Base-by-base conservation (phyloP, 2,888 invertebrate genomes). In the Sipha maydis region DNA sequence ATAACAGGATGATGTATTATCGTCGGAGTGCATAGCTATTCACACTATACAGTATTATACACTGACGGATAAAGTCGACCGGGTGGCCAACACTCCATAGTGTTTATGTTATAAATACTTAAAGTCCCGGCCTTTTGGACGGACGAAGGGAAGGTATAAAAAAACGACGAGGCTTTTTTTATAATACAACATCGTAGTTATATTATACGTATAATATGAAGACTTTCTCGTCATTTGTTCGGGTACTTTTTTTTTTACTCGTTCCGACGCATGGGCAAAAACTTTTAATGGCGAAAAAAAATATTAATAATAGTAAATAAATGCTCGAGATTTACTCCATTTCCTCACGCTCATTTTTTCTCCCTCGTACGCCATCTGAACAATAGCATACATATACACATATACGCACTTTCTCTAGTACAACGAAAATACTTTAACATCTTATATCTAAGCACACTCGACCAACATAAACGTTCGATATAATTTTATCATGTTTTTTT, bases 381-480 rank as follows among this genome's bases (percentile, higher is more conserved):
- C 79, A 79, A 79, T 34, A 79, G 56, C 34, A 25, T 14, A 56
- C 21, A 31, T 7, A 56, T 0, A 21, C 11, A 61, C 14, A 25
- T 41, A 41, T 19, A 67, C 41, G 3, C 25, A 61, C 61, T 61
- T 25, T 61, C 61, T 25, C 21, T 21, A 3, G 61, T 25, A 61
- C 25, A 61, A 61, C 41, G 28, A 82, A 80, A 67, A 28, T n/a
- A 82, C 80, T 69, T 83, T 31, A 71, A 71, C 71, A 31, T 48
- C 71, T 83, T 83, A 54, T 71, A 31, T 71, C 71, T 73, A 48
- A 54, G 31, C 25, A 25, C 31, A 83, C 83, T 71, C 83, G 25
- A 83, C 28, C 25, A 31, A 83, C 25, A 69, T 69, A 67, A 82
- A 82, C 34, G 11, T 41, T 41, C 41, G 21, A 82, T 69, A 67